A percentile compares a stretch with the other conserved stretches of the same genome.
Evolutionary conservation across 2,888 invertebrate genomes (phyloP).

Genomic region (Andrena minutula): DNA sequence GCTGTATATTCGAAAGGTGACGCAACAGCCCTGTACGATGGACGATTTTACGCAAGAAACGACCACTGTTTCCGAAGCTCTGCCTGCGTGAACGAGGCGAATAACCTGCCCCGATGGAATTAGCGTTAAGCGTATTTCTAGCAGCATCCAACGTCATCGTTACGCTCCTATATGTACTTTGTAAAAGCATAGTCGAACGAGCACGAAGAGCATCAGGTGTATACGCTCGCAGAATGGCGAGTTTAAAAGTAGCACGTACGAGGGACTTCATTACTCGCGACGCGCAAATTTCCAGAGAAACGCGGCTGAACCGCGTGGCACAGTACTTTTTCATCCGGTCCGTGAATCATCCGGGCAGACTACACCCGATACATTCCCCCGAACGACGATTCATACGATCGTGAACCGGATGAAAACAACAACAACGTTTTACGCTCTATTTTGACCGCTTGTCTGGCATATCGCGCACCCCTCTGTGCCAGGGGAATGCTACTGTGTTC

Average conservation of each 20-base stretch:
- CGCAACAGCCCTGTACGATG: background rate
- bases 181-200: background rate
- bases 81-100: conserved; percentile 16
- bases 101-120: conserved; percentile 23
- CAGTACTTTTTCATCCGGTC: background rate
- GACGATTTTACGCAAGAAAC: background rate
- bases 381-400: background rate
- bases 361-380: background rate
- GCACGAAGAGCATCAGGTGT: background rate
- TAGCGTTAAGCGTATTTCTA: conserved; percentile 28
- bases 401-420: background rate
- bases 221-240: no score
- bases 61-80: background rate
- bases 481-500: background rate
- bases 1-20: background rate
- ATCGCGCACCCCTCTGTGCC: background rate
- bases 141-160: conserved; percentile 5
- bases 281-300: no score
- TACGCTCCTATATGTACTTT: background rate
- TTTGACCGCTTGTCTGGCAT: conserved; percentile 11
- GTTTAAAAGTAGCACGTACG: no score
- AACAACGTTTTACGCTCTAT: conserved; percentile 12
- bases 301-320: no score
- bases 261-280: no score
- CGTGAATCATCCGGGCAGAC: background rate